Evolutionary conservation across 2,113 vertebrate species (phyloP), one percentile per base, ranked within the genome.

Genomic region (Oryzias melastigma): DNA sequence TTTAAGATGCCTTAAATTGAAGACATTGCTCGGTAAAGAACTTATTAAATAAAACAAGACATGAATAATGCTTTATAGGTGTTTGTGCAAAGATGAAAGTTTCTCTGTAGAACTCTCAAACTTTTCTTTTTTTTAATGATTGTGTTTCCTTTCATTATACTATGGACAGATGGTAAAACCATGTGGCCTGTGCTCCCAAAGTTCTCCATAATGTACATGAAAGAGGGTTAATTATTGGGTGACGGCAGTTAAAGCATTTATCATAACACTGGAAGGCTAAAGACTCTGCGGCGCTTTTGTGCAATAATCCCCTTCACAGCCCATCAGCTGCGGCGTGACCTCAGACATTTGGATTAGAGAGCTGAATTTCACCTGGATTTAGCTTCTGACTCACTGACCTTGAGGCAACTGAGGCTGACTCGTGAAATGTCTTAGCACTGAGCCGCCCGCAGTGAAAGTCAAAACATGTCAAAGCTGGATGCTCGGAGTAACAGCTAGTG

Each of bases 101-200:
- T 4, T 19, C 42, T 44, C 40, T 52, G 46, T 24, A 44, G 20
- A 64, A 43, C 52, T 68, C 62, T 62, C 18, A 47, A 46, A 52
- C n/a, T 68, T 63, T 43, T 62, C 17, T 75, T 81, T 70, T 16
- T 44, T 45, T 47, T 47, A 35, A 35, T 35, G 10, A 35, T 35
- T 12, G 29, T 35, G 35, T 35, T 35, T 35, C 35, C 35, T 47
- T 18, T 18, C 46, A 47, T 42, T 55, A 45, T 62, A 62, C 64
- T 81, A 55, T 4, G 50, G 78, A 82, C 87, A 89, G 85, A 89
- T 88, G 85, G 87, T 63, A 65, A 74, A 85, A 74, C 77, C 80
- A 87, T 83, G 78, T 88, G 82, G 72, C 46, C 52, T 27, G 49
- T 77, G 73, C 73, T 50, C 71, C 51, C 54, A 71, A 48, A 55